Conservation (phyloP, 2,888 invertebrate species). For the Sarcophaga variegata region DNA sequence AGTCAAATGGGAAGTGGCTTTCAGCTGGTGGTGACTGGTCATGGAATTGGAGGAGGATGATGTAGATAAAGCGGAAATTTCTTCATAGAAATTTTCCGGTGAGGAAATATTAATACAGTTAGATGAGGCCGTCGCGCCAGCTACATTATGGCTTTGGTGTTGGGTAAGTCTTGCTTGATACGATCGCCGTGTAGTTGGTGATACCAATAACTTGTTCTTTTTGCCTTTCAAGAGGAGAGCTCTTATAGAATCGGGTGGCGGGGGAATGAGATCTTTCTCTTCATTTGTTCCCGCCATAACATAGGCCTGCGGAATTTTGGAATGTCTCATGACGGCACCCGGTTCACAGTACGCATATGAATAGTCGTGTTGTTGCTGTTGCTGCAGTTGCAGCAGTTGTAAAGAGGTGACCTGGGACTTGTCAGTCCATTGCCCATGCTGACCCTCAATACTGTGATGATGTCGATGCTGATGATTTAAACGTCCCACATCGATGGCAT, state of each 20-base stretch:
- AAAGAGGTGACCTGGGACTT: constrained; percentile 72
- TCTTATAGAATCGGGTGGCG: constrained; percentile 81
- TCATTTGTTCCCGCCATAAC: constrained; percentile 61
- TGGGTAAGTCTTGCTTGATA: constrained; percentile 68
- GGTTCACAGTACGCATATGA: constrained; percentile 92
- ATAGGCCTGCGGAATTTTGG: constrained; percentile 85
- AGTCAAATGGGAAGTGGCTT: constrained; percentile 83
- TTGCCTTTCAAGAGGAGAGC: constrained; percentile 81
- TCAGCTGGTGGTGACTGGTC: constrained; percentile 69
- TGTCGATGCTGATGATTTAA: constrained; percentile 60
- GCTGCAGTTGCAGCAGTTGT: constrained; percentile 33
- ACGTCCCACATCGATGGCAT: too few species aligned
- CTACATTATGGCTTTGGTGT: constrained; percentile 49
- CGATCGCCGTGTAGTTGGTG: constrained; percentile 82
- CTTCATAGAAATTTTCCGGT: constrained; percentile 77
- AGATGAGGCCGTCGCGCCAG: constrained; percentile 11
- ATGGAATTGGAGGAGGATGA: constrained; percentile 69
- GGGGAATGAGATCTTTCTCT: constrained; percentile 72
- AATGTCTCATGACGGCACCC: constrained; percentile 85
- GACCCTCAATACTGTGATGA: constrained; percentile 56
- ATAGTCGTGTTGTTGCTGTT: constrained; percentile 84
- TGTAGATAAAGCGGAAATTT: constrained; percentile 76
- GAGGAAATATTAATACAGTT: constrained; percentile 65
- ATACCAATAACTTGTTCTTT: constrained; percentile 79
- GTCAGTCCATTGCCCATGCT: constrained; percentile 68